Evolutionary conservation across 2,113 vertebrate species (phyloP).

Genomic region (Budorcas taxicolor): DNA sequence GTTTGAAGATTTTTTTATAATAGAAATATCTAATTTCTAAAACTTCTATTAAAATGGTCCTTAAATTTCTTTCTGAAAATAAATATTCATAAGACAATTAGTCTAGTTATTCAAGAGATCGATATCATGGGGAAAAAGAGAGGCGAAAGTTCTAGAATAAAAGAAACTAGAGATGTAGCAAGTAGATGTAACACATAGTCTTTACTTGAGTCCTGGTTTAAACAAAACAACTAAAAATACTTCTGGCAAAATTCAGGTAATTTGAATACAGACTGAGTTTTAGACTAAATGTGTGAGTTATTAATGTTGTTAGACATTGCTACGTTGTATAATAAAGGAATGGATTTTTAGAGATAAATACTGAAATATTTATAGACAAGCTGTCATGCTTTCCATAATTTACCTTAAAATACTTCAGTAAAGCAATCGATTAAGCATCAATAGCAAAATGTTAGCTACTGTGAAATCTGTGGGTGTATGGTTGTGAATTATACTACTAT

Average conservation of each 20-base stretch:
- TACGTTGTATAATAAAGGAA: background rate
- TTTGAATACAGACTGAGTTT: background rate
- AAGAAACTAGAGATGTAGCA: background rate
- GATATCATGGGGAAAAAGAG: background rate
- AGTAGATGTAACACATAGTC: background rate
- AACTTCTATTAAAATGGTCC: background rate
- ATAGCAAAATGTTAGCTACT: slow-evolving; percentile 3
- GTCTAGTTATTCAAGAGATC: background rate
- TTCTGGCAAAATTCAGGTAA: background rate
- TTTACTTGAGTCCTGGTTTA: background rate
- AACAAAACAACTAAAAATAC: background rate
- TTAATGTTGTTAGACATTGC: background rate
- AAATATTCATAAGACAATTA: background rate
- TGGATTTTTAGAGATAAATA: background rate
- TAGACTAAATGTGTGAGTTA: background rate
- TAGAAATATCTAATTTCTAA: background rate
- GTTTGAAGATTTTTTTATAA: background rate
- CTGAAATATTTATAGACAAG: background rate
- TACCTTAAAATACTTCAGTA: background rate
- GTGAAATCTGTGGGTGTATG: background rate
- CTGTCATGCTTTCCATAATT: background rate
- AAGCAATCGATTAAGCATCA: background rate
- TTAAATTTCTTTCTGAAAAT: background rate
- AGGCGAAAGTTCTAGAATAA: background rate
- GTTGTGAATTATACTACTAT: background rate